These are phyloP conservation scores for Enteromius afrohamiltoni DNA, from an alignment of 2,797 vertebrate species.

Conservation along the genomic window DNA sequence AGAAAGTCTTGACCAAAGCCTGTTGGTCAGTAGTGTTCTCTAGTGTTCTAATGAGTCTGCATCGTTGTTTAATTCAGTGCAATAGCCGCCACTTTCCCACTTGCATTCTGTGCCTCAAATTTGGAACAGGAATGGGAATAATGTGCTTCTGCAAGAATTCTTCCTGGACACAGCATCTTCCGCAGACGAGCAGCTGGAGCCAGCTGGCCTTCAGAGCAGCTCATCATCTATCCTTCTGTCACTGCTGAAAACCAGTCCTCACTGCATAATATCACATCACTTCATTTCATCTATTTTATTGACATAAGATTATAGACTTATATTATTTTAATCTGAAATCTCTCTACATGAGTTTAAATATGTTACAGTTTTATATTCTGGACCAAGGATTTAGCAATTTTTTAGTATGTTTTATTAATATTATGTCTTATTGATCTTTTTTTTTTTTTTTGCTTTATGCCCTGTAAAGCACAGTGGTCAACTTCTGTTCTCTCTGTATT, in stretches of 20 bases:
- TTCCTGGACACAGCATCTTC: neutral
- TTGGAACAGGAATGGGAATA: neutral
- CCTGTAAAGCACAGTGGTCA: too few species aligned
- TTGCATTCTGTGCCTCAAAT: neutral
- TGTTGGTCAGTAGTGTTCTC: neutral
- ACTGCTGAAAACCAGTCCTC: neutral
- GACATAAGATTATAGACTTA: too few species aligned
- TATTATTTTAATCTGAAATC: too few species aligned
- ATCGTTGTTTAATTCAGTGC: slow-evolving; percentile 11
- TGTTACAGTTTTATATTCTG: too few species aligned
- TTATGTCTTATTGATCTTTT: too few species aligned
- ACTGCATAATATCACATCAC: neutral
- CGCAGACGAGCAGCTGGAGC: slow-evolving; percentile 2
- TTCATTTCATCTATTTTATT: neutral
- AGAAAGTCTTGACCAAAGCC: neutral
- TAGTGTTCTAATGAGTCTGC: neutral
- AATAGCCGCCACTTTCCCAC: neutral
- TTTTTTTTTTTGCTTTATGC: too few species aligned
- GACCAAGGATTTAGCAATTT: too few species aligned
- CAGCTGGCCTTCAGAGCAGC: neutral
- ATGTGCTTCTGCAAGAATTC: slow-evolving; percentile 32
- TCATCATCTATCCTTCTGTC: neutral
- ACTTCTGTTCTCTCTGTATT: too few species aligned
- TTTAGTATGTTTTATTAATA: too few species aligned
- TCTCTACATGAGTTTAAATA: too few species aligned